Evolutionary conservation across 92 coral and sea anemone genomes (phyloP).

Genomic region (Palythoa grandis): DNA sequence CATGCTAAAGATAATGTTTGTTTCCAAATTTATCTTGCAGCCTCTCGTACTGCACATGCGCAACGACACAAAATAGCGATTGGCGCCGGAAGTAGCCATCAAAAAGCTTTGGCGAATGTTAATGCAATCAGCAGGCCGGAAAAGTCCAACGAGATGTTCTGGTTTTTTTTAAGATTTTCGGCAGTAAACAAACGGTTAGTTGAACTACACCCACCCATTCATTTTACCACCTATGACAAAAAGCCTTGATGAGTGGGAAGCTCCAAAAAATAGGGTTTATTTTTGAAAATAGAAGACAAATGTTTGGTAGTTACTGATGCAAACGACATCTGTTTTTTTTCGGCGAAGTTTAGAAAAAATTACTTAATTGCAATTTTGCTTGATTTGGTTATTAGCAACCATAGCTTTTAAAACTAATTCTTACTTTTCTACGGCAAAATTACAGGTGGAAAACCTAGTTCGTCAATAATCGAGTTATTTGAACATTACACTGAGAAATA

Average conservation of each 20-base stretch:
- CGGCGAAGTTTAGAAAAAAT: not conserved
- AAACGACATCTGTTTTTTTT: not conserved
- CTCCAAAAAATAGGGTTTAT: not conserved
- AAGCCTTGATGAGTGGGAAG: slow-evolving; percentile 12
- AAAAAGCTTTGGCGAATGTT: slow-evolving; percentile 15
- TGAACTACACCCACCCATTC: slow-evolving; percentile 32
- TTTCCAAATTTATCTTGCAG: slow-evolving; percentile 41
- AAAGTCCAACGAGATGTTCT: not conserved
- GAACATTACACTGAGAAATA: not conserved
- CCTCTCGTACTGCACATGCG: slow-evolving; percentile 29
- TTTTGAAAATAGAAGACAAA: not conserved
- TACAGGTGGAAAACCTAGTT: not conserved
- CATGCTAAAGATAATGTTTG: slow-evolving; percentile 34
- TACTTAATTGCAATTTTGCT: not conserved
- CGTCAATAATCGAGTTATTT: not conserved
- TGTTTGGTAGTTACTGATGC: not conserved
- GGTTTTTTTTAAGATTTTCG: slow-evolving; percentile 3
- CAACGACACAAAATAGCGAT: slow-evolving; percentile 18
- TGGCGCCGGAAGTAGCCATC: slow-evolving; percentile 49
- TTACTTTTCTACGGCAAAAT: not conserved
- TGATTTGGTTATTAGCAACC: not conserved
- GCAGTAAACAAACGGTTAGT: not conserved
- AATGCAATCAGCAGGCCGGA: slow-evolving; percentile 30
- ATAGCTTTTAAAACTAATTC: not conserved
- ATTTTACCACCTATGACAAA: slow-evolving; percentile 12